These are phyloP conservation scores for Caprella mutica DNA, from an alignment of 2,888 invertebrate species.

Conservation along the genomic window DNA sequence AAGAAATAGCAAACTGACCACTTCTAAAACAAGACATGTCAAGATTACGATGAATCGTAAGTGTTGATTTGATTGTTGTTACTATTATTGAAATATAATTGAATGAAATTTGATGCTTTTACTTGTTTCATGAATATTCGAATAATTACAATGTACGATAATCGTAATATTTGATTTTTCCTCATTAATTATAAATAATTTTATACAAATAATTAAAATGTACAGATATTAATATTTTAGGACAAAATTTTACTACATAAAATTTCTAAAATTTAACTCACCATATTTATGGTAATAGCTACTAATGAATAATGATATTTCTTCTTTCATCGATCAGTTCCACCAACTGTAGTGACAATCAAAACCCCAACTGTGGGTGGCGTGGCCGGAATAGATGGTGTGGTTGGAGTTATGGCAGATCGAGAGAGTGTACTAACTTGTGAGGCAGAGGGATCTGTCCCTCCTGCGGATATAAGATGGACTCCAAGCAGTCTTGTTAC, in stretches of 20 bases:
- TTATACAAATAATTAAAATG: too few species aligned
- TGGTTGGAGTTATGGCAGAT: constrained; percentile 4
- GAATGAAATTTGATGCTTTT: too few species aligned
- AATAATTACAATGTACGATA: too few species aligned
- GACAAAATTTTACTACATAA: too few species aligned
- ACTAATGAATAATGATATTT: too few species aligned
- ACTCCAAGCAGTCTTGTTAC: constrained; percentile 3
- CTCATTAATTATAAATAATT: too few species aligned
- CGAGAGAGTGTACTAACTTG: constrained; percentile 4
- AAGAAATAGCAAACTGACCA: not conserved
- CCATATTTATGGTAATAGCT: too few species aligned
- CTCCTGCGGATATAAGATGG: constrained; percentile 1
- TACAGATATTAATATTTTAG: too few species aligned
- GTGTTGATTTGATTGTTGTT: not conserved
- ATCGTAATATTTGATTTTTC: too few species aligned
- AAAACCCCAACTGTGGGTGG: constrained; percentile 7
- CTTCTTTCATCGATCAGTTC: not conserved
- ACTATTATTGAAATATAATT: not conserved
- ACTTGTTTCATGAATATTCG: too few species aligned
- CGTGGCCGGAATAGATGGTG: constrained; percentile 4
- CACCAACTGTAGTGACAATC: not conserved
- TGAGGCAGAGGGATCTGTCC: not conserved
- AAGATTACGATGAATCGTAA: constrained; percentile 8
- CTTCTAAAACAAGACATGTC: not conserved
- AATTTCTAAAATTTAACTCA: too few species aligned